A percentile compares a stretch with the other conserved stretches of the same genome.
Conservation (phyloP, 2,113 vertebrate genomes). For the Copsychus sechellarum region DNA sequence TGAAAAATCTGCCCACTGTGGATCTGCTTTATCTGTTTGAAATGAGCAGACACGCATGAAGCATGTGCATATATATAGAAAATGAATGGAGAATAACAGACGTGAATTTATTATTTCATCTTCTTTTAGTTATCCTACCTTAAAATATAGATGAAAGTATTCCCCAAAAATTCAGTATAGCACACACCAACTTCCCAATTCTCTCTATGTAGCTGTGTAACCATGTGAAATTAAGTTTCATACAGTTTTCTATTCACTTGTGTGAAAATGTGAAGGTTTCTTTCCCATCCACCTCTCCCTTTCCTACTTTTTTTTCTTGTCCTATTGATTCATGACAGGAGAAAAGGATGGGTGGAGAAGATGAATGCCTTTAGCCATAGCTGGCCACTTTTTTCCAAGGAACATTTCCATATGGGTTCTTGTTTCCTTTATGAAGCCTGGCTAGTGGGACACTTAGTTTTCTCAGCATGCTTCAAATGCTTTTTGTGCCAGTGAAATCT, state of each 20-base stretch:
- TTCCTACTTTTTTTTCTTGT: background rate
- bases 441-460: background rate
- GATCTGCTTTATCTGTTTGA: background rate
- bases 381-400: background rate
- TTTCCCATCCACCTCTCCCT: accelerated
- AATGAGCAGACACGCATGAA: background rate
- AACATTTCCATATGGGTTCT: background rate
- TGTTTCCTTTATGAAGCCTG: background rate
- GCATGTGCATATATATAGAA: background rate
- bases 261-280: background rate
- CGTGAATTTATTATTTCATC: background rate
- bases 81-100: background rate
- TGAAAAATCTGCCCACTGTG: background rate
- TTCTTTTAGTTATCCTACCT: background rate
- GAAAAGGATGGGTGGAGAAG: background rate
- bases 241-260: background rate
- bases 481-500: background rate
- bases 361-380: background rate
- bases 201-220: background rate
- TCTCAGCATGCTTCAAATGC: background rate
- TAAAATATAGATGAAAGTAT: background rate
- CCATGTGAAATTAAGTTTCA: background rate
- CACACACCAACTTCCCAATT: background rate
- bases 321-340: background rate
- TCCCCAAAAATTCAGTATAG: background rate